Base-by-base conservation (phyloP, 2,797 vertebrate species). In the Lithobates pipiens region DNA sequence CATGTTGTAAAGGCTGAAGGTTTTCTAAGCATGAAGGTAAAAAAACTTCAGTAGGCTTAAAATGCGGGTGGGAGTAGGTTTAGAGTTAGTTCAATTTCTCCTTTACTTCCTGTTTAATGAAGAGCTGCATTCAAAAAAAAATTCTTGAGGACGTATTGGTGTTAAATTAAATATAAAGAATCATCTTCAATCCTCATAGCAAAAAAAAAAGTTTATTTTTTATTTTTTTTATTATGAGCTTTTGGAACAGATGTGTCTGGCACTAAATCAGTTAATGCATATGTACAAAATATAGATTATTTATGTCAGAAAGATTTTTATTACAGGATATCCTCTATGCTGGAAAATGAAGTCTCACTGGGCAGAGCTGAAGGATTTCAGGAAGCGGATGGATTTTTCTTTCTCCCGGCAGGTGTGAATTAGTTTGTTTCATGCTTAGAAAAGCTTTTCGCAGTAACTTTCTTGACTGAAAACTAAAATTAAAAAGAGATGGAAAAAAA, bases 381-480 rank as follows among this genome's bases (percentile, higher is more conserved):
- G 86, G 86, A 87, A 83, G 75, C 71, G 81, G 81, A 87, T 79
- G 75, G 54, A 76, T 54, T 87, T 83, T 86, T 83, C 61, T 57
- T 21, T 42, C 54, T 36, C 76, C 63, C 61, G 76, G 81, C 86
- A 83, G 86, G 86, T 87, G 86, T 83, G 86, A 87, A 87, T 83
- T 82, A 74, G 81, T 76, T 83, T 75, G 44, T 76, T 87, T 83
- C 76, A 63, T 57, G 75, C 27, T 54, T 34, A 73, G 63, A 69
- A 57, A 50, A 68, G 75, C 42, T 61, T 23, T 85, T 74, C 44
- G 21, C 46, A 76, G 18, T 77, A 82, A 54, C 67, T 80, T 18
- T 72, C 25, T 18, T 18, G 46, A 54, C 54, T 61, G 29, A 18
- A 18, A 65, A 23, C 5, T 70, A 36, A 71, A 71, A 10, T 34